Conservation (phyloP, 2,888 invertebrate species). For the Iselma pallidipennis region DNA sequence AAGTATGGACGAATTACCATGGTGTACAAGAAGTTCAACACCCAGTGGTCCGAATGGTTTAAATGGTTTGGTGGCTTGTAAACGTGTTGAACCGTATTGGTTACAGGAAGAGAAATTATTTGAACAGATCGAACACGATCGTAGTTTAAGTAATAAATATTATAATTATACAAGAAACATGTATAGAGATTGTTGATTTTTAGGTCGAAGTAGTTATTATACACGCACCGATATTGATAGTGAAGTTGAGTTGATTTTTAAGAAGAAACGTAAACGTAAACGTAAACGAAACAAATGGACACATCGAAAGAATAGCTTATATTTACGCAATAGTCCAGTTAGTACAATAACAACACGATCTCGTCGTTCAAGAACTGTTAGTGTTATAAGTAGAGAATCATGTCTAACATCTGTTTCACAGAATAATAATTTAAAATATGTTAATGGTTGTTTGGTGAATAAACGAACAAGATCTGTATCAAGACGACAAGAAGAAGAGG, state of each 20-base stretch:
- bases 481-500: constrained; percentile 10
- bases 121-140: background rate
- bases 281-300: constrained; percentile 15
- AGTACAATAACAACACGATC: background rate
- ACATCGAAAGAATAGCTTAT: constrained; percentile 1
- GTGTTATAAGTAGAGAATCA: constrained; percentile 9
- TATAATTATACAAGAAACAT: background rate
- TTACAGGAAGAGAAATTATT: background rate
- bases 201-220: constrained; percentile 9
- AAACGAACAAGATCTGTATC: constrained; percentile 11
- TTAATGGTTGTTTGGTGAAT: constrained; percentile 6
- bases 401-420: background rate
- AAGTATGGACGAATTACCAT: constrained; percentile 19
- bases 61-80: constrained; percentile 8
- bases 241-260: constrained; percentile 9
- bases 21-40: constrained; percentile 6
- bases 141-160: constrained; percentile 13
- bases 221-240: constrained; percentile 12
- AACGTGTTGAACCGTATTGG: constrained; percentile 11
- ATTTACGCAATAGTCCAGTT: background rate
- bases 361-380: background rate
- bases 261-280: background rate
- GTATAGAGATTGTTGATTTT: constrained; percentile 2
- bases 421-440: background rate
- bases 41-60: background rate